phyloP scores from a whole-genome alignment of 1,140 invertebrate genomes.

The Gryon sp. region DNA sequence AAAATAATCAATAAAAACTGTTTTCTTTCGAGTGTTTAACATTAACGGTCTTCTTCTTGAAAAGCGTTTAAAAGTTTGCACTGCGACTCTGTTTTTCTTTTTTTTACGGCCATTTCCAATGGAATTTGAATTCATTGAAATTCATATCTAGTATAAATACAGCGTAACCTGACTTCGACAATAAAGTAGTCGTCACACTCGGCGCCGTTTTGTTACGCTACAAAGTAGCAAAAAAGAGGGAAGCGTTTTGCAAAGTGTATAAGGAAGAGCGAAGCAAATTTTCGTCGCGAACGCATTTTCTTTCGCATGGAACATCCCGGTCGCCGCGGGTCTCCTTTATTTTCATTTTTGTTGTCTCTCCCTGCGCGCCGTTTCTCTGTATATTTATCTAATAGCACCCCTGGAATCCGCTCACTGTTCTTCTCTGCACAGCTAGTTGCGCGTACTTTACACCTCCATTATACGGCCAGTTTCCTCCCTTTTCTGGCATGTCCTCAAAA shows the following conservation, averaged over 20 bases:
- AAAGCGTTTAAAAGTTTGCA: conserved; percentile 39
- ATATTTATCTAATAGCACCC: conserved; percentile 67
- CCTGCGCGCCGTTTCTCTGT: conserved; percentile 55
- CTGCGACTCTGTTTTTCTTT: neutral
- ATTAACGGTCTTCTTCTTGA: neutral
- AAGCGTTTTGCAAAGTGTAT: conserved; percentile 24
- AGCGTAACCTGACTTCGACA: conserved; percentile 31
- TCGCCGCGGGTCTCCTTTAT: conserved; percentile 55
- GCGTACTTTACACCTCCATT: conserved; percentile 77
- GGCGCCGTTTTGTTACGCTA: conserved; percentile 28
- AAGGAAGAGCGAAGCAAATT: conserved; percentile 33
- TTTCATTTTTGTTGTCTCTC: conserved; percentile 62
- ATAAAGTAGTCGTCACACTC: conserved; percentile 32
- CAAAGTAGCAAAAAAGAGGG: conserved; percentile 10
- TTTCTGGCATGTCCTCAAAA: conserved; percentile 75
- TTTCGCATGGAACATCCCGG: conserved; percentile 37
- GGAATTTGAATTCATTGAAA: conserved; percentile 52
- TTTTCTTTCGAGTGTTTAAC: conserved; percentile 12
- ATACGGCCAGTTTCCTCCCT: conserved; percentile 76
- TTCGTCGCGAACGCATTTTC: conserved; percentile 38
- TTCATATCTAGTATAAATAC: conserved; percentile 48
- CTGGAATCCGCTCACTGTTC: conserved; percentile 17
- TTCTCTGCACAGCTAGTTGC: conserved; percentile 58
- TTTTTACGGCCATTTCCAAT: conserved; percentile 23
- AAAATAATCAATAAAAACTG: conserved; percentile 1